Base-by-base conservation (phyloP, 2,113 vertebrate species). In the Collichthys lucidus region DNA sequence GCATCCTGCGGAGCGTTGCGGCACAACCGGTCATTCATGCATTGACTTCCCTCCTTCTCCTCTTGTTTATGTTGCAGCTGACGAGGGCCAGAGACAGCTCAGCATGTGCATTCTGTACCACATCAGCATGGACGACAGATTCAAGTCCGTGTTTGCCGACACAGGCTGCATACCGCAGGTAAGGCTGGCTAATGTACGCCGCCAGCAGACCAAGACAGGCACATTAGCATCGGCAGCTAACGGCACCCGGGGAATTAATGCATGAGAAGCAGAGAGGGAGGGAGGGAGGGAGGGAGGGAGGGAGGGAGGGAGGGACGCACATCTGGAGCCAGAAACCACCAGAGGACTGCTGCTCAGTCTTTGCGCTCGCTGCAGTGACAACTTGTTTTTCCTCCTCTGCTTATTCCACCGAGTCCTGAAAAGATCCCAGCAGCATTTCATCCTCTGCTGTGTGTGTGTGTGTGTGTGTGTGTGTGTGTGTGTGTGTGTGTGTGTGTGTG, bases 81-180 rank as follows among this genome's bases (percentile, higher is more conserved):
- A 98, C 83, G 97, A 98, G 94, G 96, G 74, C 92, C 97, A 99
- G 94, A 97, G 95, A 85, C 97, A 97, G 93, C 94, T 97, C 82
- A 96, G 96, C 29, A 96, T 98, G 95, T 96, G 96, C 90, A 95
- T 99, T 89, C 96, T 99, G 82, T 98, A 98, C 92, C 97, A 98
- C 93, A 97, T 99, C 94, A 98, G 95, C 90, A 96, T 97, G 95
- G 97, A 96, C 70, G 97, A 98, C 88, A 95, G 96, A 81, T 97
- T 96, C 91, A 98, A 97, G 88, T 96, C 97, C 22, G 96, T 97
- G 97, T 99, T 98, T 92, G 96, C 98, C 0, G 96, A 97, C 88
- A 98, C 97, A 0, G 97, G 97, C 91, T 97, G 97, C 85, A 97
- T 98, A 92, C 97, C 97, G 12, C 98, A 98, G 96, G 97, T 99